Evolutionary conservation across 30 jellyfish, hydroid and myxozoan species (phyloP).

Genomic region (Turritopsis rubra): DNA sequence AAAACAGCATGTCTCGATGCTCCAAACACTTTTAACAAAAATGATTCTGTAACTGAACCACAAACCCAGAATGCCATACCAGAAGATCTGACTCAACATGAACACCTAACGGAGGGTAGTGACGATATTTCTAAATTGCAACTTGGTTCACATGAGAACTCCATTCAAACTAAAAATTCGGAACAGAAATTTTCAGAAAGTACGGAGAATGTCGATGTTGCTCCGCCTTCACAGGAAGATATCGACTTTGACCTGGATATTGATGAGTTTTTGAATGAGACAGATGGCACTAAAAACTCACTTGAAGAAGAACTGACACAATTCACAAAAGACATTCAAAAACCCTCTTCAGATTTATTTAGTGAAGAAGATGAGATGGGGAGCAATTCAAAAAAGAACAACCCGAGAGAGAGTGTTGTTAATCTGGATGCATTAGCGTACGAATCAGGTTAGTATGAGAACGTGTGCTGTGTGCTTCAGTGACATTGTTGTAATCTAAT

Average conservation of each 20-base stretch:
- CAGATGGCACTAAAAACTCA: background rate
- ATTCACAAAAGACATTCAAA: background rate
- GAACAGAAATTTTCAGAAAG: background rate
- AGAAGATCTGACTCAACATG: background rate
- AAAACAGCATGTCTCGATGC: background rate
- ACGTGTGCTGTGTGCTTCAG: background rate
- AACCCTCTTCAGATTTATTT: background rate
- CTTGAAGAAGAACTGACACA: constrained; percentile 11
- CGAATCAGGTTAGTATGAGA: background rate
- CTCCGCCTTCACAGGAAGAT: background rate
- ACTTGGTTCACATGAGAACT: background rate
- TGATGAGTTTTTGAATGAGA: constrained; percentile 1
- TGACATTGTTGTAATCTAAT: too few species aligned
- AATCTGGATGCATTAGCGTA: constrained; percentile 3
- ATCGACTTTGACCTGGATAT: background rate
- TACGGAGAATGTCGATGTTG: background rate
- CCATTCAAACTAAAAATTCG: background rate
- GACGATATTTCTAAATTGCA: too few species aligned
- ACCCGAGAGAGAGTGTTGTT: background rate
- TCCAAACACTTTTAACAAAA: background rate
- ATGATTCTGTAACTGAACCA: background rate
- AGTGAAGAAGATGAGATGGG: background rate
- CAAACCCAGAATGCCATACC: background rate
- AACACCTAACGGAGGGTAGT: background rate
- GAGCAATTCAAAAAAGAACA: background rate